Conservation (phyloP, 2,797 vertebrate genomes). For the Lepidocolaptes lacrymiger region DNA sequence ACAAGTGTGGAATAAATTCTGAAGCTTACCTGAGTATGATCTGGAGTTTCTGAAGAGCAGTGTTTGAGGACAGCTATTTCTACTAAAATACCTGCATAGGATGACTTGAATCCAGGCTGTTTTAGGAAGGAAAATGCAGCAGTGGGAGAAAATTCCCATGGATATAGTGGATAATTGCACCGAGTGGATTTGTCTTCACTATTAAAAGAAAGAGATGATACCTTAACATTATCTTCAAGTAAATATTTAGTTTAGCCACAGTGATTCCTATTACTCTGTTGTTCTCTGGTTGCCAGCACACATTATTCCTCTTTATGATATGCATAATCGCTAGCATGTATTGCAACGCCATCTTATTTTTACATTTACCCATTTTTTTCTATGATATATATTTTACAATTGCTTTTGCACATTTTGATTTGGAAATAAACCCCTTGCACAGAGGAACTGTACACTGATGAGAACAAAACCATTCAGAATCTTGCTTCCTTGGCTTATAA, state of each 20-base stretch:
- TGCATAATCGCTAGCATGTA: background rate
- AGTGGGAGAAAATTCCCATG: background rate
- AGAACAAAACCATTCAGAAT: background rate
- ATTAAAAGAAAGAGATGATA: background rate
- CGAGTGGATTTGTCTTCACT: background rate
- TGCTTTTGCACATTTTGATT: background rate
- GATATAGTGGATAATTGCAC: background rate
- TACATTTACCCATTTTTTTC: background rate
- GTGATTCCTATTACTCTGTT: background rate
- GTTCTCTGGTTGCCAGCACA: background rate
- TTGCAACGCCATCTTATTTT: background rate
- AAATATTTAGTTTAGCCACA: background rate
- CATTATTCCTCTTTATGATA: background rate
- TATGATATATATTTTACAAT: background rate
- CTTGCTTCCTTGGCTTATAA: constrained; percentile 9
- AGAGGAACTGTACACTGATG: background rate
- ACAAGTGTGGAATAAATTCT: background rate
- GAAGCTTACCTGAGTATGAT: background rate
- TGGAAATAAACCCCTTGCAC: background rate
- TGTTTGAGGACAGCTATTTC: background rate
- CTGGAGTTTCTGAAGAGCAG: background rate
- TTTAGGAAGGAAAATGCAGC: background rate
- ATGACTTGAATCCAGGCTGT: background rate
- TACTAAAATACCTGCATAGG: background rate
- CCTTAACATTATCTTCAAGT: background rate